Conservation (phyloP, 2,797 vertebrate genomes). For the Urocyon cinereoargenteus region DNA sequence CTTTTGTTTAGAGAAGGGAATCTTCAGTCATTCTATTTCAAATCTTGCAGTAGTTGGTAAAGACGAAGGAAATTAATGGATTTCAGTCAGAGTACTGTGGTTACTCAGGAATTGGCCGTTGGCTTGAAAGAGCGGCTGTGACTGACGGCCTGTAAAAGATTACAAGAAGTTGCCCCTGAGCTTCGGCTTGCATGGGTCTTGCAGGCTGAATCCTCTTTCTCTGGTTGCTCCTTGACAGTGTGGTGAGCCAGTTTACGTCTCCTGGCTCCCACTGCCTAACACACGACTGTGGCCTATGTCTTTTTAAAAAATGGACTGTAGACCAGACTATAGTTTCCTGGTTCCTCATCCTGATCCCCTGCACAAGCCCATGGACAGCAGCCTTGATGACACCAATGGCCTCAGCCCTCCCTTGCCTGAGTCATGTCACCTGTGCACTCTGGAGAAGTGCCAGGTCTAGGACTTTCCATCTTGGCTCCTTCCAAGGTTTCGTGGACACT, state of each 20-base stretch:
- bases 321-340: not conserved
- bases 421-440: not conserved
- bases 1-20: not conserved
- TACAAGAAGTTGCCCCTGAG: not conserved
- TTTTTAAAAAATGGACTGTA: not conserved
- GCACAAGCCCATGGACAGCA: not conserved
- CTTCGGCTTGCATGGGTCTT: not conserved
- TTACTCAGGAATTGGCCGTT: slow-evolving; percentile 6
- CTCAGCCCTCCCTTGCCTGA: not conserved
- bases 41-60: not conserved
- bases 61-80: slow-evolving; percentile 6
- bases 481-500: not conserved
- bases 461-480: not conserved
- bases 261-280: not conserved
- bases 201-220: not conserved
- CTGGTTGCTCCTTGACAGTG: not conserved
- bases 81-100: not conserved
- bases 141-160: slow-evolving; percentile 14
- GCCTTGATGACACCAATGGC: not conserved
- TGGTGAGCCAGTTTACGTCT: not conserved
- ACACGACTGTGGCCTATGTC: not conserved
- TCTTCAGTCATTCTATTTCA: not conserved
- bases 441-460: not conserved
- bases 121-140: not conserved
- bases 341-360: slow-evolving; percentile 15